These are phyloP conservation scores for Periplaneta americana DNA, from an alignment of 1,140 invertebrate species.

Conservation along the genomic window DNA sequence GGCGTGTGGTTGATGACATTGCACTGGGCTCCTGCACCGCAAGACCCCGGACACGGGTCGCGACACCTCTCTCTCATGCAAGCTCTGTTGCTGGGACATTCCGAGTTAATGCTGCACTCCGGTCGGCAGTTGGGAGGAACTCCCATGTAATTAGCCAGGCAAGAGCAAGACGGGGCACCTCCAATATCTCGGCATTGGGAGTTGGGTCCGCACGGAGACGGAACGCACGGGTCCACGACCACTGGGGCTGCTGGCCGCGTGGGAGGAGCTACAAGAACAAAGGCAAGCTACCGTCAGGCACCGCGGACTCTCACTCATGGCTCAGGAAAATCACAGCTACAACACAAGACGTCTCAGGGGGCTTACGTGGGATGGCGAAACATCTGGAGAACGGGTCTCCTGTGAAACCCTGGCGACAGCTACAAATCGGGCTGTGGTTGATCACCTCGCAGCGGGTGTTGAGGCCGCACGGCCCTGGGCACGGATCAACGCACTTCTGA, in stretches of 20 bases:
- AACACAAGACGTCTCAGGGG: neutral
- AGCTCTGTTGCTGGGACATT: conserved; percentile 58
- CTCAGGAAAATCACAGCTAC: neutral
- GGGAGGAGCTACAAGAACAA: conserved; percentile 29
- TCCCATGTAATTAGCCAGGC: conserved; percentile 58
- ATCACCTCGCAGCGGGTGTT: conserved; percentile 31
- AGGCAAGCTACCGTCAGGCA: neutral
- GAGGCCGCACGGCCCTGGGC: conserved; percentile 43
- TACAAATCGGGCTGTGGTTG: conserved; percentile 25
- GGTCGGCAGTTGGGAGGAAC: conserved; percentile 65
- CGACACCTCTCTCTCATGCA: conserved; percentile 65
- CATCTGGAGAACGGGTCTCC: conserved; percentile 30
- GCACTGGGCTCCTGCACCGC: conserved; percentile 57
- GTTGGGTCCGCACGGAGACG: conserved; percentile 66
- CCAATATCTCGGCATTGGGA: conserved; percentile 58
- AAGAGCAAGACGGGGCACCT: conserved; percentile 59
- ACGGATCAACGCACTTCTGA: conserved; percentile 61
- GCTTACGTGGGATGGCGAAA: conserved; percentile 28
- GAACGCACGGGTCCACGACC: conserved; percentile 58
- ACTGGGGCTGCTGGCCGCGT: conserved; percentile 27
- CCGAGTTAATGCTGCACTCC: conserved; percentile 66
- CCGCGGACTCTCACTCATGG: neutral
- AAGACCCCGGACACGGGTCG: conserved; percentile 64
- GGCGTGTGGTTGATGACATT: conserved; percentile 62
- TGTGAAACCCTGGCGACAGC: conserved; percentile 27